Base-by-base conservation (phyloP, 1,140 invertebrate species). In the Ceratina japonica region DNA sequence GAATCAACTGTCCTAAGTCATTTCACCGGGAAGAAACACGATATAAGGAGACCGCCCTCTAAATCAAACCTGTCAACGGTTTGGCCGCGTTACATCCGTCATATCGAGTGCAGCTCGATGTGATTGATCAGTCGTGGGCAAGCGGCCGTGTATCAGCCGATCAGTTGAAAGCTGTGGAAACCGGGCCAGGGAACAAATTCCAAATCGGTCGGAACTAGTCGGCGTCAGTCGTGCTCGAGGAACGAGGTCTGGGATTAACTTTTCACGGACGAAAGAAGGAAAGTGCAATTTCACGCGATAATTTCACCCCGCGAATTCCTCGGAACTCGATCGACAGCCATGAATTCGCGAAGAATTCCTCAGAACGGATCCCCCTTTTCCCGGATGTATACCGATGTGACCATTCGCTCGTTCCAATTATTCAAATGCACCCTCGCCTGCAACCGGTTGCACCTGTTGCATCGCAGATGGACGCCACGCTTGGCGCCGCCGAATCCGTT, bases 381-480 rank as follows among this genome's bases (percentile, higher is more conserved):
- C 64, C 65, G 71, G 74, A 82, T 72, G 10, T 10, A 58, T 22
- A 16, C 68, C 63, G 22, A 77, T 49, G 76, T 80, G 79, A 86
- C 82, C 82, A 69, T 83, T 79, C 74, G 75, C 80, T 31, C 27
- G 27, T 88, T 88, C 86, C 88, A 90, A 91, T 91, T 91, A 91
- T 91, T 91, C 90, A 91, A 90, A 91, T 89, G 87, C 82, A 79
- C 80, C 75, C 81, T 74, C 85, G 79, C 76, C 37, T 44, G 37
- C 37, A 44, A 77, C 84, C 79, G 75, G 82, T 71, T 86, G 82
- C 90, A 91, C 90, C 90, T 91, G 90, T 91, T 91, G 90, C 90
- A 86, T 88, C 79, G 61, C 73, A 79, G 84, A 86, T 87, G 81
- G 75, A 44, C 79, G 65, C 20, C 49, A 63, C 24, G 65, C 51